A percentile compares a stretch with the other conserved stretches of the same genome.
phyloP scores from a whole-genome alignment of 2,113 vertebrate species.

The Chloebia gouldiae region DNA sequence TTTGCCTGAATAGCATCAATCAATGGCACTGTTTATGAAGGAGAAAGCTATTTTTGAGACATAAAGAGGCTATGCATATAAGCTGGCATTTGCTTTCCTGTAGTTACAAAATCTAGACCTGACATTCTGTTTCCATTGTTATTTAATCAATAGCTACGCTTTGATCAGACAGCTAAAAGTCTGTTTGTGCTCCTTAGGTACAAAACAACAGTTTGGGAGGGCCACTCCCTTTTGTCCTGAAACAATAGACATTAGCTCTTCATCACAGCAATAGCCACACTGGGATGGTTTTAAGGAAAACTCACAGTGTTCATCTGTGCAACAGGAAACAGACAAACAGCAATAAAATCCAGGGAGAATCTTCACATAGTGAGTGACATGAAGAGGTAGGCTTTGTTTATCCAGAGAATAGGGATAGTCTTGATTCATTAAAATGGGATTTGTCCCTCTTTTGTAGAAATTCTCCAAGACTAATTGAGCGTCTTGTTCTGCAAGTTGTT shows the following conservation, averaged over 20 bases:
- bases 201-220: neutral
- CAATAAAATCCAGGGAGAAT: neutral
- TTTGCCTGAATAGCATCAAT: conserved; percentile 46
- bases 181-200: neutral
- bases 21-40: conserved; percentile 28
- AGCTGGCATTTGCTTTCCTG: neutral
- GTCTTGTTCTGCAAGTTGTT: neutral
- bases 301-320: neutral
- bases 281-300: neutral
- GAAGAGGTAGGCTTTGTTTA: neutral
- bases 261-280: neutral
- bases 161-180: neutral
- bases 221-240: neutral
- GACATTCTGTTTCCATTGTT: neutral
- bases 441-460: neutral
- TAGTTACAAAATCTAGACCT: neutral
- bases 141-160: neutral
- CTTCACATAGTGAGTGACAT: neutral
- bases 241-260: neutral
- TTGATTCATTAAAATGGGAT: neutral
- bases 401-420: neutral
- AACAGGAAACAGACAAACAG: neutral
- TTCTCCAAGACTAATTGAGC: neutral
- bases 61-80: neutral
- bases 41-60: conserved; percentile 18